Conservation (phyloP, 1,140 invertebrate genomes). For the Drosophila tani region DNA sequence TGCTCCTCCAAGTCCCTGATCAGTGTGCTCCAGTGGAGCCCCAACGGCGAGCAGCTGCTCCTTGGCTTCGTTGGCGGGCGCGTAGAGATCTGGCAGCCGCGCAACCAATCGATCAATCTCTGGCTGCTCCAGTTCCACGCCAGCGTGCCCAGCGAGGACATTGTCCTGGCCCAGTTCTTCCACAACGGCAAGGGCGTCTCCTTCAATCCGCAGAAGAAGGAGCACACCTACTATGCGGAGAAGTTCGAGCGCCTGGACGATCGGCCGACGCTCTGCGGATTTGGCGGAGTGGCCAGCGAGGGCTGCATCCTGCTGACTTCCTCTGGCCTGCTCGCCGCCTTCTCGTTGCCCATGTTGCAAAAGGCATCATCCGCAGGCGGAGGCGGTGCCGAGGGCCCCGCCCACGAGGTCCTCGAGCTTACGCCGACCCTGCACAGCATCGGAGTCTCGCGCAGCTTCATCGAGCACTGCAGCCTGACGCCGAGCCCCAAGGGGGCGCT, state of each 20-base stretch:
- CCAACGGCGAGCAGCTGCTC: slow-evolving; percentile 91
- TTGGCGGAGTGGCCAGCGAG: slow-evolving; percentile 92
- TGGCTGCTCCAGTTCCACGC: slow-evolving; percentile 88
- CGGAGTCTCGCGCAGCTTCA: slow-evolving; percentile 89
- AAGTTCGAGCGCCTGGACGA: slow-evolving; percentile 93
- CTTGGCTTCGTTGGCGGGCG: slow-evolving; percentile 91
- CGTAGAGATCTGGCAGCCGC: slow-evolving; percentile 91
- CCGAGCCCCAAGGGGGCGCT: slow-evolving; percentile 90
- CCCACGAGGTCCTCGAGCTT: slow-evolving; percentile 79
- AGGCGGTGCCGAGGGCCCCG: background rate
- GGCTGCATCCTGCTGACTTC: slow-evolving; percentile 93
- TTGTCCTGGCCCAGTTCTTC: slow-evolving; percentile 92
- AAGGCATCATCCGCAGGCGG: slow-evolving; percentile 7
- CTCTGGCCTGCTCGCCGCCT: slow-evolving; percentile 92
- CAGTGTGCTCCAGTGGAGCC: slow-evolving; percentile 94
- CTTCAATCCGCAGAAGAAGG: slow-evolving; percentile 89
- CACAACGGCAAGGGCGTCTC: slow-evolving; percentile 91
- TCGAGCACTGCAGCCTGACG: slow-evolving; percentile 89
- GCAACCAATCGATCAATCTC: slow-evolving; percentile 93
- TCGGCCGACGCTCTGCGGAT: slow-evolving; percentile 92
- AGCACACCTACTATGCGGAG: slow-evolving; percentile 92
- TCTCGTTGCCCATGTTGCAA: slow-evolving; percentile 86
- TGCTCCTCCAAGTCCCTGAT: slow-evolving; percentile 87
- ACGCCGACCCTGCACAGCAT: slow-evolving; percentile 88
- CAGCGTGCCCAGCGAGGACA: slow-evolving; percentile 90